phyloP scores from a whole-genome alignment of 2,113 vertebrate genomes.

The Haemorhous mexicanus region DNA sequence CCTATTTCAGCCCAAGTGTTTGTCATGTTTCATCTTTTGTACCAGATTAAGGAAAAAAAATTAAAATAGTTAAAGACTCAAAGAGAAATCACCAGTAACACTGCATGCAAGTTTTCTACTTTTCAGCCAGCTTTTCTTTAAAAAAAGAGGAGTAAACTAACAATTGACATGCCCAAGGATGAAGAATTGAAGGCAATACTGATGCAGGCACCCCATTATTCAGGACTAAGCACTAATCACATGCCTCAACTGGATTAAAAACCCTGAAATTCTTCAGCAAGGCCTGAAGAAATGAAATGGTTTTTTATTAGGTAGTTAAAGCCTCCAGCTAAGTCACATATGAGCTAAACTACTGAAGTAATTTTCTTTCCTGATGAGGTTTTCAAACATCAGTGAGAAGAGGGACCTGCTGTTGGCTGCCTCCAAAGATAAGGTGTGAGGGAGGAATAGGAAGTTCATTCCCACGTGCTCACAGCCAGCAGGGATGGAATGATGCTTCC shows the following conservation, averaged over 20 bases:
- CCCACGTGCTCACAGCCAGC: fast-evolving
- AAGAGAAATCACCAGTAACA: neutral
- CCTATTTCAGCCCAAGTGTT: neutral
- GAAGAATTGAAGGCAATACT: neutral
- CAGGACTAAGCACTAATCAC: neutral
- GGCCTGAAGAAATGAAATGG: neutral
- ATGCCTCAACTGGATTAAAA: neutral
- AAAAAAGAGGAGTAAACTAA: neutral
- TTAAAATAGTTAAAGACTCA: neutral
- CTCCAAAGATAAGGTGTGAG: fast-evolving
- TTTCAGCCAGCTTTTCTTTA: neutral
- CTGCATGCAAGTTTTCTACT: neutral
- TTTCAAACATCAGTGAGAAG: neutral
- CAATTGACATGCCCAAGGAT: neutral
- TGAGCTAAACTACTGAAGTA: neutral
- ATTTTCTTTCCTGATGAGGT: neutral
- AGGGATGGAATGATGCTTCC: fast-evolving
- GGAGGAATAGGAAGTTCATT: neutral
- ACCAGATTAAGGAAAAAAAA: neutral
- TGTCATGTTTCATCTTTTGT: neutral
- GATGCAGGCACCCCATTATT: neutral
- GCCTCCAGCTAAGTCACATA: neutral
- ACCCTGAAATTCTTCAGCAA: neutral
- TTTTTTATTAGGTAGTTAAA: neutral
- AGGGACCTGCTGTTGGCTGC: neutral